phyloP scores from a whole-genome alignment of 1,140 invertebrate genomes.

The Diorhabda carinulata region DNA sequence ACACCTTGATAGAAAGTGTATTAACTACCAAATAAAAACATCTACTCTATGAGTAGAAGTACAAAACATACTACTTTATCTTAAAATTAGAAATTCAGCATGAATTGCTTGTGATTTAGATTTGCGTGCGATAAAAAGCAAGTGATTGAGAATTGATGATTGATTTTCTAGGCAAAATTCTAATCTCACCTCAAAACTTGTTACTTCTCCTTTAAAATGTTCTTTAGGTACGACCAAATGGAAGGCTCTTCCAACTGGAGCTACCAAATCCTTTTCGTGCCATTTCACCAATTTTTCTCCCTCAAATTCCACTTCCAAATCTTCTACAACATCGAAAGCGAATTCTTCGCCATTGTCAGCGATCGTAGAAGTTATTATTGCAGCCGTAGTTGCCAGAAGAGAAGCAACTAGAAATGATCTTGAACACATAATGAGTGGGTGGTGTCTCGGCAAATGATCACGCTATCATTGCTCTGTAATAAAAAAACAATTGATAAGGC shows the following conservation, averaged over 20 bases:
- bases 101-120: too few relatives aligned
- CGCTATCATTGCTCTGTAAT: constrained; percentile 9
- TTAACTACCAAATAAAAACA: too few relatives aligned
- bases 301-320: constrained; percentile 30
- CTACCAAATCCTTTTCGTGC: constrained; percentile 18
- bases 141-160: too few relatives aligned
- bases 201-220: constrained; percentile 43
- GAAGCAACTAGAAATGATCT: not conserved
- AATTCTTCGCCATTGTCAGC: constrained; percentile 28
- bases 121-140: too few relatives aligned
- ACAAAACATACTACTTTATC: too few relatives aligned
- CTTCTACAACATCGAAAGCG: constrained; percentile 29
- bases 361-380: not conserved
- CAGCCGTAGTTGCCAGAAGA: constrained; percentile 18
- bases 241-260: constrained; percentile 25
- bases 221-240: constrained; percentile 46
- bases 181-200: constrained; percentile 46
- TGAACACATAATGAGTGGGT: constrained; percentile 5
- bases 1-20: too few relatives aligned
- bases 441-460: not conserved
- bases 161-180: not conserved
- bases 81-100: too few relatives aligned
- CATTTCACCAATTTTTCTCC: constrained; percentile 21
- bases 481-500: not conserved
- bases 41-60: too few relatives aligned